Percentiles rank a stretch among this genome's conserved stretches.
Evolutionary conservation across 2,113 vertebrate genomes (phyloP).

Genomic region (Ctenomys sociabilis): DNA sequence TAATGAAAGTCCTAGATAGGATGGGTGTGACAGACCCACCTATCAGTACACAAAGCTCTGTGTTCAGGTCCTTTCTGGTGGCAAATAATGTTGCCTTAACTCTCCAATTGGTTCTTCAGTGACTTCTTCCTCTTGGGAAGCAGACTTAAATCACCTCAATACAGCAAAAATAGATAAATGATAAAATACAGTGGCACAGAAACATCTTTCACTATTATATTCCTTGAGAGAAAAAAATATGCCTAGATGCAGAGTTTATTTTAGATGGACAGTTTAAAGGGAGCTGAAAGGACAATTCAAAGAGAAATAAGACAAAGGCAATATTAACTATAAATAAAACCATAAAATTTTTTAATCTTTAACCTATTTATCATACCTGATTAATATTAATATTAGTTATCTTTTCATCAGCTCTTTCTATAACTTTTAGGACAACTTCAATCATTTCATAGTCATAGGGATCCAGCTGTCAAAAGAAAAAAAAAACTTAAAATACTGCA

Average conservation of each 20-base stretch:
- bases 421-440: conserved; percentile 92
- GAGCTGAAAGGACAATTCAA: neutral
- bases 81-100: conserved; percentile 1
- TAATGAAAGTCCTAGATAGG: neutral
- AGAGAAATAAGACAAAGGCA: neutral
- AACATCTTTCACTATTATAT: neutral
- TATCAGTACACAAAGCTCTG: neutral
- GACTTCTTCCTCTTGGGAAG: neutral
- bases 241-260: neutral
- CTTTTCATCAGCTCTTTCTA: conserved; percentile 91
- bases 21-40: neutral
- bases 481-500: neutral
- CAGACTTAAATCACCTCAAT: neutral
- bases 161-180: neutral
- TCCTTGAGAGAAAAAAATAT: neutral
- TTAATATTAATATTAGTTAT: conserved; percentile 88
- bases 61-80: neutral
- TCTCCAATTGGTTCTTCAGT: neutral
- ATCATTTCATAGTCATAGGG: conserved; percentile 97
- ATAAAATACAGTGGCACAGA: neutral
- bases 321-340: conserved; percentile 2
- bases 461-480: conserved; percentile 90
- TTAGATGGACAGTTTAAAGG: neutral
- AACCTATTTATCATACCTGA: conserved; percentile 86
- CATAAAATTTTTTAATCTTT: neutral